Evolutionary conservation across 2,797 vertebrate species (phyloP).

Genomic region (Acrocephalus scirpaceus): DNA sequence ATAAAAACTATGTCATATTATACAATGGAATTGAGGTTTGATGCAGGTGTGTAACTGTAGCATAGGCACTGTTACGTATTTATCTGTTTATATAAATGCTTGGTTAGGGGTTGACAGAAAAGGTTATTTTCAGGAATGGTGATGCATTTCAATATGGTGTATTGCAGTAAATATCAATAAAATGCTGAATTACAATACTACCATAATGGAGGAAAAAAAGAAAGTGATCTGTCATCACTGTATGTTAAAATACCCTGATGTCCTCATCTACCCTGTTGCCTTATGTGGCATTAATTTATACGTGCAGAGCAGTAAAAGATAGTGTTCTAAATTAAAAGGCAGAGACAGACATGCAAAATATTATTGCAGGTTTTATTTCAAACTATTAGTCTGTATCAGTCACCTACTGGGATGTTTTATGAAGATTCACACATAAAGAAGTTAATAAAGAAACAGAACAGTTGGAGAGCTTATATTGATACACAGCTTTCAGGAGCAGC

Average conservation of each 20-base stretch:
- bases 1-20: constrained; percentile 48
- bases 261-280: background rate
- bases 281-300: background rate
- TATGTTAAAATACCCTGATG: background rate
- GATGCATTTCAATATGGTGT: background rate
- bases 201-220: background rate
- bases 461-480: background rate
- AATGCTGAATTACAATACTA: background rate
- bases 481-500: background rate
- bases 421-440: background rate
- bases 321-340: background rate
- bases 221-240: background rate
- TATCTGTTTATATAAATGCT: background rate
- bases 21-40: constrained; percentile 27
- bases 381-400: background rate
- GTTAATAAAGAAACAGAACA: background rate
- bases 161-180: background rate
- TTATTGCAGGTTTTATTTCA: background rate
- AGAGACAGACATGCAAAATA: background rate
- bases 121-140: background rate
- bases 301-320: background rate
- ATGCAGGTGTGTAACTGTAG: background rate
- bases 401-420: background rate
- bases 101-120: background rate
- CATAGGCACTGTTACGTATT: accelerated